Conservation (phyloP, 2,888 invertebrate species). For the Ametastegia equiseti region DNA sequence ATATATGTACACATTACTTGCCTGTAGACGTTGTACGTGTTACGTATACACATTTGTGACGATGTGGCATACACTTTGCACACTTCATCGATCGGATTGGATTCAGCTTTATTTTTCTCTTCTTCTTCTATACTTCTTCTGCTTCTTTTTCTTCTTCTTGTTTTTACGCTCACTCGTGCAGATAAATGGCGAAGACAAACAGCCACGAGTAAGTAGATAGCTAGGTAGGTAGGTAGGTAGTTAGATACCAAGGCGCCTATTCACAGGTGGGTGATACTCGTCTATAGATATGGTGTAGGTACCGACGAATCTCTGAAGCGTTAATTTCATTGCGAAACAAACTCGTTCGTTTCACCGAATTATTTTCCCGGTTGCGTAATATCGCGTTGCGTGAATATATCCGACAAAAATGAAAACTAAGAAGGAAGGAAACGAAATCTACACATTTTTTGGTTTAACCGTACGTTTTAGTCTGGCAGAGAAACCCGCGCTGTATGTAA, state of each 20-base stretch:
- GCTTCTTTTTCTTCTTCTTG: not conserved
- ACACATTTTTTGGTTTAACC: no score
- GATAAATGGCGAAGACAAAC: slow-evolving; percentile 6
- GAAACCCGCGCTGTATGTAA: no score
- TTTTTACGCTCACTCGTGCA: not conserved
- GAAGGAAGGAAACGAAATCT: not conserved
- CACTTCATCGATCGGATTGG: slow-evolving; percentile 14
- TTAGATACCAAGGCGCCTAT: not conserved
- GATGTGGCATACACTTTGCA: not conserved
- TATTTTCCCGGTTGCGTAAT: not conserved
- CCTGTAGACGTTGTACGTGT: not conserved
- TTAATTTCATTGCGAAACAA: slow-evolving; percentile 4
- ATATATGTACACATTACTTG: not conserved
- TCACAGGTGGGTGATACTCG: not conserved
- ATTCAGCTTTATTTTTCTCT: slow-evolving; percentile 10
- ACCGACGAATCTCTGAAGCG: not conserved
- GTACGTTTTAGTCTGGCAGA: no score
- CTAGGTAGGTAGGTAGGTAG: no score
- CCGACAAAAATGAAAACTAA: not conserved
- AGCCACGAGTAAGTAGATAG: not conserved
- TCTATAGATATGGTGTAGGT: not conserved
- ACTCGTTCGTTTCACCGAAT: not conserved
- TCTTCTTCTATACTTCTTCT: no score
- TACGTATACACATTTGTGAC: not conserved
- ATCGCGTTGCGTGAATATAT: slow-evolving; percentile 1